Evolutionary conservation across 2,113 vertebrate species (phyloP), one percentile per base, ranked within the genome.

Genomic region (Tringa solitaria): DNA sequence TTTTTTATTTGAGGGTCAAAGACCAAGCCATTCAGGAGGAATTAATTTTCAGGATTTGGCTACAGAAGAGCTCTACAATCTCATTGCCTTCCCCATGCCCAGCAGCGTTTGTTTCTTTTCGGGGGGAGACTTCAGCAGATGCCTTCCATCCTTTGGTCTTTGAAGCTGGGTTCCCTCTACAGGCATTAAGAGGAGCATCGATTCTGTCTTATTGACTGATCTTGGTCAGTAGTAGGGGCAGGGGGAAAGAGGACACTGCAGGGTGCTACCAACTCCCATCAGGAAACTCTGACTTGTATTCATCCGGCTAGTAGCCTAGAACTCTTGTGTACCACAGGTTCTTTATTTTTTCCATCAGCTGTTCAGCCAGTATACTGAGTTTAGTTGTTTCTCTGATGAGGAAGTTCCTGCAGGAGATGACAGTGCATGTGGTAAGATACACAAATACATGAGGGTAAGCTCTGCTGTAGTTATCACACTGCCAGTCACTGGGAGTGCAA

Each of bases 41-140:
- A 97, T 97, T 95, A 96, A 90, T 73, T 93, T 72, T 93, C 80
- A 92, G 74, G 94, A 96, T 95, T 96, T 95, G 78, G 84, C 92
- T 94, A 94, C 87, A 89, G 89, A 91, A 93, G 80, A 80, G 24
- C 63, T 95, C 75, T 88, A 84, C 37, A 88, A 95, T 96, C 73
- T 95, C 28, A 53, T 69, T 89, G 51, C 41, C 57, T 54, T 91
- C 91, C 76, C 61, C 41, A 20, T 75, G 65, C 61, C 35, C 80
- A 84, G 68, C 46, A 2, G 4, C 8, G 3, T 65, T 45, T 65
- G 63, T 3, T 22, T 1, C n/a, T 9, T 16, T 32, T 32, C 51
- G 48, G 6, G 26, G 59, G 51, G 46, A 92, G 33, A 72, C 53
- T 94, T 95, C 89, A 75, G 91, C 65, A 78, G 84, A 45, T 61